Evolutionary conservation across 1,140 invertebrate species (phyloP).

Genomic region (Hycleus phaleratus): DNA sequence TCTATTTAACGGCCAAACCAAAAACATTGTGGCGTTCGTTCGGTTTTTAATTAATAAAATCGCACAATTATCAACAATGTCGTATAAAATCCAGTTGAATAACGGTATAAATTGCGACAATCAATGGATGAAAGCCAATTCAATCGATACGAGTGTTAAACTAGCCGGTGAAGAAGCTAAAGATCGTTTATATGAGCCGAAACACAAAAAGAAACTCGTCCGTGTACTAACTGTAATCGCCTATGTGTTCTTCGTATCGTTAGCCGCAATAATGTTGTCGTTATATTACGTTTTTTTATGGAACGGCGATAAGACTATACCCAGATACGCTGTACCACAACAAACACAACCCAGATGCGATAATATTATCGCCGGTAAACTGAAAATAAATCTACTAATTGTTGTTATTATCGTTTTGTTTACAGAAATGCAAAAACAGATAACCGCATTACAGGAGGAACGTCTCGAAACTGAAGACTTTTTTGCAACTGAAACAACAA

Average conservation of each 20-base stretch:
- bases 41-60: neutral
- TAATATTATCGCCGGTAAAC: constrained; percentile 12
- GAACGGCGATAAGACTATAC: constrained; percentile 48
- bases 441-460: constrained; percentile 1
- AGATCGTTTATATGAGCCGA: constrained; percentile 71
- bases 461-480: neutral
- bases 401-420: neutral
- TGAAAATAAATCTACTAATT: neutral
- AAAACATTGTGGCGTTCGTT: no score
- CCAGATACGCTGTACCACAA: constrained; percentile 1
- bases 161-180: constrained; percentile 70
- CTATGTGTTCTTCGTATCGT: constrained; percentile 90
- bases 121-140: constrained; percentile 30
- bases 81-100: constrained; percentile 29
- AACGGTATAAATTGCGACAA: constrained; percentile 36
- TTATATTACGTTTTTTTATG: constrained; percentile 95
- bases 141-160: constrained; percentile 53
- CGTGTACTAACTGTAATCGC: constrained; percentile 91
- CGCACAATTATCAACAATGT: constrained; percentile 28
- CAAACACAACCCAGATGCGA: constrained; percentile 8
- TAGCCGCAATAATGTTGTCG: constrained; percentile 89
- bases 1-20: no score
- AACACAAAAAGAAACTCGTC: constrained; percentile 78
- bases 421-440: constrained; percentile 22
- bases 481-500: constrained; percentile 1